A percentile compares a stretch with the other conserved stretches of the same genome.
Conservation (phyloP, 2,797 vertebrate species). For the Tarsius wallacei region DNA sequence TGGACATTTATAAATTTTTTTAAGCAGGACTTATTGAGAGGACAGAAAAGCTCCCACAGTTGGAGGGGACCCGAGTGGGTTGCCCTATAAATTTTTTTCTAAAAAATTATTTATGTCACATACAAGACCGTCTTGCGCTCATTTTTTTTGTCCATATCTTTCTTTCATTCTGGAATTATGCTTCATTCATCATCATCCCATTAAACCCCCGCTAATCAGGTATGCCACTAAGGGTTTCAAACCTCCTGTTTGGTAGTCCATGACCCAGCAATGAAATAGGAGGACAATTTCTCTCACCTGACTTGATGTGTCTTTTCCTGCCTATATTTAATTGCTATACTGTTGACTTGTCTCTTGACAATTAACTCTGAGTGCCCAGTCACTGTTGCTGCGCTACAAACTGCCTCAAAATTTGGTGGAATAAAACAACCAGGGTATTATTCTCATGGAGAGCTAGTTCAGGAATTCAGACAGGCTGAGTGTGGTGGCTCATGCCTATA, state of each 20-base stretch:
- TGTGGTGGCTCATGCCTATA: no score
- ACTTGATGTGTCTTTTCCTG: not conserved
- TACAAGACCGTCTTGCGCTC: not conserved
- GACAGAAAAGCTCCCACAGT: no score
- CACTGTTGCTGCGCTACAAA: not conserved
- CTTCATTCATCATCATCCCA: not conserved
- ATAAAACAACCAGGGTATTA: not conserved
- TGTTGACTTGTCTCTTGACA: not conserved
- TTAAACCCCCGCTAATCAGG: not conserved
- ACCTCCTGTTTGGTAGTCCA: not conserved
- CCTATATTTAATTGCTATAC: not conserved
- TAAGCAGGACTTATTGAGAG: no score
- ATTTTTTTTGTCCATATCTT: not conserved
- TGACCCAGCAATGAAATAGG: not conserved
- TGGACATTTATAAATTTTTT: not conserved
- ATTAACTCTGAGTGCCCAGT: not conserved
- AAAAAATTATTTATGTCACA: not conserved
- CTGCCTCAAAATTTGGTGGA: not conserved
- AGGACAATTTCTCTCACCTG: not conserved
- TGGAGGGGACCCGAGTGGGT: no score
- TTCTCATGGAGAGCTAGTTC: not conserved
- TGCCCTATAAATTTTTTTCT: not conserved
- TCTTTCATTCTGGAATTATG: not conserved
- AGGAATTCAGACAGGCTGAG: not conserved
- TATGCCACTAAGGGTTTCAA: not conserved